These are phyloP conservation scores for Dromas ardeola DNA, from an alignment of 2,113 vertebrate genomes.

Conservation along the genomic window DNA sequence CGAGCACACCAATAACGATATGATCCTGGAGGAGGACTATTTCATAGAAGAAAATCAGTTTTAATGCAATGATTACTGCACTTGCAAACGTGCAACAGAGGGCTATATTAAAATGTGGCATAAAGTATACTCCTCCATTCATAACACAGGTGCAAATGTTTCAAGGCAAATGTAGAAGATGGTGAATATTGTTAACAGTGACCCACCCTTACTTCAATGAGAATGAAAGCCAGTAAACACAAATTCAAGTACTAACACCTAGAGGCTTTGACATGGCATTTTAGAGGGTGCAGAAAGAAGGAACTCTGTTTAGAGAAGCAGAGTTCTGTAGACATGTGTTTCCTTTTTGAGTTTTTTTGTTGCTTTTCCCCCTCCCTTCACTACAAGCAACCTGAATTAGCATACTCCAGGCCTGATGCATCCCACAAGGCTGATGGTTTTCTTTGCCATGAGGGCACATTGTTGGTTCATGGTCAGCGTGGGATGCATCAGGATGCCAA, in stretches of 20 bases:
- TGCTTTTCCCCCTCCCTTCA: neutral
- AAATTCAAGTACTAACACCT: neutral
- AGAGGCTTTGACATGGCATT: neutral
- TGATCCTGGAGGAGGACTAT: neutral
- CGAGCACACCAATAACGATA: neutral
- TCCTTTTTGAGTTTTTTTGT: neutral
- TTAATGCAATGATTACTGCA: neutral
- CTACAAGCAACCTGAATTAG: neutral
- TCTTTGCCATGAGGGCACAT: neutral
- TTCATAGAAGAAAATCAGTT: neutral
- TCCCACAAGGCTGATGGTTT: fast-evolving
- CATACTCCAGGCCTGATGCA: neutral
- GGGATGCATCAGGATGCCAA: neutral
- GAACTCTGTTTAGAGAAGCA: neutral
- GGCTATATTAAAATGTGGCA: neutral
- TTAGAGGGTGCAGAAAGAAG: neutral
- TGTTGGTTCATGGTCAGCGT: neutral
- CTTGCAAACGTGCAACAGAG: neutral
- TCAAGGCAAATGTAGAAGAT: neutral
- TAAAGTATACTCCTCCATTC: neutral
- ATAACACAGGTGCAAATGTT: neutral
- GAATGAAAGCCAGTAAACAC: neutral
- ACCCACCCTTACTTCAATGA: neutral
- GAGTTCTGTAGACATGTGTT: neutral
- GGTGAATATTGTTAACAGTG: neutral